Conservation (phyloP, 2,888 invertebrate species). For the Podabrus alpinus region DNA sequence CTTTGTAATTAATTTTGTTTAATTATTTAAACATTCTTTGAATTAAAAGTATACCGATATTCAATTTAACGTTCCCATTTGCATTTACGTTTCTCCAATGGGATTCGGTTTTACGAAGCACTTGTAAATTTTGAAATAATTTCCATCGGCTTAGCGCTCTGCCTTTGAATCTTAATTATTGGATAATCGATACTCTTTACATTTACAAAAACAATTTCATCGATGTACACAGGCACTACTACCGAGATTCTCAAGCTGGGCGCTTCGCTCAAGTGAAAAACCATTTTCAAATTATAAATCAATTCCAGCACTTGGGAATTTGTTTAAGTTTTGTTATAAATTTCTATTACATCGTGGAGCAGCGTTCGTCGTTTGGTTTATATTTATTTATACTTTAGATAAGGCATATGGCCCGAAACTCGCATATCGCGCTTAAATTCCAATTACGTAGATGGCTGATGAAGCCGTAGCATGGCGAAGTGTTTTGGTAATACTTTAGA, state of each 20-base stretch:
- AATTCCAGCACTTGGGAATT: background rate
- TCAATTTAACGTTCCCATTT: background rate
- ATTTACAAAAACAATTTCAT: background rate
- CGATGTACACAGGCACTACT: too few species aligned
- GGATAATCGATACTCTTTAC: background rate
- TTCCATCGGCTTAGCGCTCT: background rate
- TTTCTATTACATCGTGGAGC: background rate
- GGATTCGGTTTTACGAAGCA: background rate
- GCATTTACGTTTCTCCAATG: background rate
- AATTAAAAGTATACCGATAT: background rate
- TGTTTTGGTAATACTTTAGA: constrained; percentile 6
- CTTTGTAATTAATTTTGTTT: background rate
- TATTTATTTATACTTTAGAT: constrained; percentile 1
- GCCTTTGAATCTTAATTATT: background rate
- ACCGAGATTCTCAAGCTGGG: too few species aligned
- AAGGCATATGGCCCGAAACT: background rate
- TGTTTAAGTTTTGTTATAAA: background rate
- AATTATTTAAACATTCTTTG: background rate
- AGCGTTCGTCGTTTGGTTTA: background rate
- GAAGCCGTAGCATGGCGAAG: background rate
- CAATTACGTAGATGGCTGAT: background rate
- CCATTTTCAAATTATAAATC: background rate
- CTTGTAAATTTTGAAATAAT: background rate
- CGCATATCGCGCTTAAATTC: constrained; percentile 1
- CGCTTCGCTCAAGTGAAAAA: background rate